Evolutionary conservation across 2,113 vertebrate species (phyloP), one percentile per base, ranked within the genome.

Genomic region (Antechinus stuartii): DNA sequence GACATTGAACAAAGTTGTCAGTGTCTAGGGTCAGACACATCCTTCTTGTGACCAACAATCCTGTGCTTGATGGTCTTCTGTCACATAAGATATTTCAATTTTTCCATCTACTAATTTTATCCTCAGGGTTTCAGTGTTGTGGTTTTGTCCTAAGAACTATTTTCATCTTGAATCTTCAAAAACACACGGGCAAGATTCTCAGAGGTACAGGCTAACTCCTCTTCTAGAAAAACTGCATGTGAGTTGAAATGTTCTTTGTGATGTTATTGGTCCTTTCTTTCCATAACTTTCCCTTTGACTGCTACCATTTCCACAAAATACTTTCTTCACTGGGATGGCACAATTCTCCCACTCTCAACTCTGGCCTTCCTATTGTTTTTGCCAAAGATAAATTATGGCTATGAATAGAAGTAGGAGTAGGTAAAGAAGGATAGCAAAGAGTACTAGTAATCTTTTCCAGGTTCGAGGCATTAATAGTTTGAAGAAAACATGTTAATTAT

Each of bases 371-470:
- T 76, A n/a, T 76, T n/a, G 35, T 76, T 68, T 68, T 68, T 49
- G 12, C 12, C 12, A n/a, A 6, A 84, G n/a, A 84, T 42, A 19
- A 42, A 7, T 76, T 76, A n/a, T 16, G 5, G 16, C 30, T 91
- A 42, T 61, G n/a, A 46, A 3, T 25, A 96, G 84, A 90, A 19
- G 91, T 25, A 93, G 91, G 93, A 0, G 35, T 76, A 27, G 93
- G 49, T 8, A 47, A 61, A 90, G 90, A 90, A 54, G 42, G 7
- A 7, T 53, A 26, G 53, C 12, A 96, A 91, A 1, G 27, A 12
- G n/a, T 42, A 57, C 54, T 42, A 92, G 61, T 91, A 96, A 92
- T 25, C 54, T 93, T 94, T 90, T 42, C 68, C 89, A 94, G 54
- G 52, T 50, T 95, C 55, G 16, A 84, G 6, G 10, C 4, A 24